A percentile compares a stretch with the other conserved stretches of the same genome.
Evolutionary conservation across 2,113 vertebrate genomes (phyloP).

Genomic region (Pyxicephalus adspersus): DNA sequence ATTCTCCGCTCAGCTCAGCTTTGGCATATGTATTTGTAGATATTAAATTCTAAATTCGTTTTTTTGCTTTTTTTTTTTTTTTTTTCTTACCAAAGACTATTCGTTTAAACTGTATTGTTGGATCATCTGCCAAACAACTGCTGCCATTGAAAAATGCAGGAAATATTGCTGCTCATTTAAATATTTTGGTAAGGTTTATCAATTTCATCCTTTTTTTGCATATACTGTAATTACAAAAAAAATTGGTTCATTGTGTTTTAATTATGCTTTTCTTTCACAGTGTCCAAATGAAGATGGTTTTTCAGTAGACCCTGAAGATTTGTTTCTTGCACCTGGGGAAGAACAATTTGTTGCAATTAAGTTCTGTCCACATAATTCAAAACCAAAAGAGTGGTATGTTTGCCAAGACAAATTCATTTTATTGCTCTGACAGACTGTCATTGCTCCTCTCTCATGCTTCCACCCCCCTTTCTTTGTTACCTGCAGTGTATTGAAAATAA

Average conservation of each 20-base stretch:
- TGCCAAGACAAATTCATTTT: no score
- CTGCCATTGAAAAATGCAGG: constrained; percentile 94
- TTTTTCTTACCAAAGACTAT: constrained; percentile 72
- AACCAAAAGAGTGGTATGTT: constrained; percentile 74
- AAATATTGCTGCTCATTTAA: constrained; percentile 87
- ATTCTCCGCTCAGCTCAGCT: no score
- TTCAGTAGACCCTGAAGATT: constrained; percentile 79
- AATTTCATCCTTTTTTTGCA: not conserved
- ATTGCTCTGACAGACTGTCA: not conserved
- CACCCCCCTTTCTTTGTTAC: not conserved
- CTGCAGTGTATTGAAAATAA: constrained; percentile 84
- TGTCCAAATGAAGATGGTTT: constrained; percentile 75
- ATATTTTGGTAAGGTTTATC: constrained; percentile 78
- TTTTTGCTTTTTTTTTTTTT: constrained; percentile 53
- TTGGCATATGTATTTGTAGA: no score
- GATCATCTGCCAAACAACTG: constrained; percentile 76
- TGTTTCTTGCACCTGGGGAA: constrained; percentile 83
- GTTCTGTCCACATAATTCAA: constrained; percentile 74
- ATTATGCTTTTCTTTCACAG: constrained; percentile 65
- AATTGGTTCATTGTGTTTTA: not conserved
- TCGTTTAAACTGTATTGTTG: constrained; percentile 72
- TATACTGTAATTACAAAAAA: not conserved
- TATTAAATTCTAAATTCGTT: not conserved
- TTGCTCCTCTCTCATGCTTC: not conserved
- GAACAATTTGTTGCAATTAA: constrained; percentile 75